phyloP scores from a whole-genome alignment of 2,113 vertebrate genomes.

The Psettodes erumei region DNA sequence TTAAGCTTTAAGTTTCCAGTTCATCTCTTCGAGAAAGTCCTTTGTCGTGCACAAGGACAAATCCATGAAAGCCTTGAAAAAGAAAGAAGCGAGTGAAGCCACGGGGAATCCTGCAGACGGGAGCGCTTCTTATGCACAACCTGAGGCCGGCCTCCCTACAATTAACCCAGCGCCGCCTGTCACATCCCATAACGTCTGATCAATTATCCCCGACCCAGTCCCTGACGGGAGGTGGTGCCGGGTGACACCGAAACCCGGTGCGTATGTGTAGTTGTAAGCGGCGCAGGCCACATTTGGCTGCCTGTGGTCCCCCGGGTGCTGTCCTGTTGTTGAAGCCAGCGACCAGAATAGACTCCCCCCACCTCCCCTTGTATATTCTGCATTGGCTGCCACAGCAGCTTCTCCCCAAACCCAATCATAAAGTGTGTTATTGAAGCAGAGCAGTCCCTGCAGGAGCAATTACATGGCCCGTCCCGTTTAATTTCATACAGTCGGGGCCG shows the following conservation, averaged over 20 bases:
- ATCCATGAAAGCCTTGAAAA: neutral
- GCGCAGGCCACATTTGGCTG: constrained; percentile 46
- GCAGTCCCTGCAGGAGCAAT: constrained; percentile 59
- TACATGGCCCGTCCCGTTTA: constrained; percentile 52
- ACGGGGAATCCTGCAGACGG: neutral
- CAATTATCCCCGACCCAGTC: constrained; percentile 24
- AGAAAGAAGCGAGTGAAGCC: too few relatives aligned
- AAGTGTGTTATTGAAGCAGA: constrained; percentile 45
- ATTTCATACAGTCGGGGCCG: constrained; percentile 49
- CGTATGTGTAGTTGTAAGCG: constrained; percentile 1
- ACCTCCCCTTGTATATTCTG: constrained; percentile 16
- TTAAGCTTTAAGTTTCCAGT: too few relatives aligned
- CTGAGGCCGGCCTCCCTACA: constrained; percentile 9
- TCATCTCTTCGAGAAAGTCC: too few relatives aligned
- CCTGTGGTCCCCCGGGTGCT: constrained; percentile 19
- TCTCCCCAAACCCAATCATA: constrained; percentile 44
- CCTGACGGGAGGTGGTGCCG: neutral
- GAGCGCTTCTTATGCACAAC: constrained; percentile 16
- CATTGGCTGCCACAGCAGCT: constrained; percentile 18
- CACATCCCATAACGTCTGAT: constrained; percentile 39
- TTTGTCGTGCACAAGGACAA: too few relatives aligned
- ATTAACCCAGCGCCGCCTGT: constrained; percentile 40
- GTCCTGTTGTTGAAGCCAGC: constrained; percentile 8
- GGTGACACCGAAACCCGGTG: neutral
- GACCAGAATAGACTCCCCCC: constrained; percentile 34